Evolutionary conservation across 1,140 invertebrate species (phyloP).

Genomic region (Sycobia sp.): DNA sequence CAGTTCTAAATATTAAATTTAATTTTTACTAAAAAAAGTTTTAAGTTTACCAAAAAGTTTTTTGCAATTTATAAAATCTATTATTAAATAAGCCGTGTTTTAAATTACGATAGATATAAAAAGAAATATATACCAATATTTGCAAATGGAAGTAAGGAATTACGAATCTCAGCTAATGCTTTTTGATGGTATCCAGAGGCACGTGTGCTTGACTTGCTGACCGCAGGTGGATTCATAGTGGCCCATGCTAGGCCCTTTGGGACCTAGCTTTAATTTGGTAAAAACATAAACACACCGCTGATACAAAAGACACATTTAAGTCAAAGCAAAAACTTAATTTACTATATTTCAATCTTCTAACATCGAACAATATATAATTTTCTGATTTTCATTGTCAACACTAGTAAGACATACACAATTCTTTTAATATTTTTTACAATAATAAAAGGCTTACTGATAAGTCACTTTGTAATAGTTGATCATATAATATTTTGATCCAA

Average conservation of each 20-base stretch:
- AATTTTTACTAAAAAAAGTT: too few relatives aligned
- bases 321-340: conserved; percentile 6
- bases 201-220: conserved; percentile 72
- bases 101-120: neutral
- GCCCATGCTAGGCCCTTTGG: conserved; percentile 69
- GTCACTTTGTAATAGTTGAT: conserved; percentile 11
- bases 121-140: conserved; percentile 64
- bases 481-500: neutral
- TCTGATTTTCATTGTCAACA: neutral
- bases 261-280: conserved; percentile 61
- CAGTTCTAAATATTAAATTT: too few relatives aligned
- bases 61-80: too few relatives aligned
- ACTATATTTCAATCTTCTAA: neutral
- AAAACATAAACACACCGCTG: conserved; percentile 59
- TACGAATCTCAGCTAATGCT: conserved; percentile 84
- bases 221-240: conserved; percentile 73
- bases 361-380: neutral
- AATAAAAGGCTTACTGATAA: conserved; percentile 2
- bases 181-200: conserved; percentile 85
- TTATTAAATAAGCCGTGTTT: too few relatives aligned
- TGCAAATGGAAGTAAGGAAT: conserved; percentile 82
- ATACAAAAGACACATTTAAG: conserved; percentile 34
- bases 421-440: neutral
- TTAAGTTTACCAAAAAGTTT: too few relatives aligned
- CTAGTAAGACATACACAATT: neutral